Evolutionary conservation across 2,797 vertebrate genomes (phyloP).

Genomic region (Enteromius trimaculatus): DNA sequence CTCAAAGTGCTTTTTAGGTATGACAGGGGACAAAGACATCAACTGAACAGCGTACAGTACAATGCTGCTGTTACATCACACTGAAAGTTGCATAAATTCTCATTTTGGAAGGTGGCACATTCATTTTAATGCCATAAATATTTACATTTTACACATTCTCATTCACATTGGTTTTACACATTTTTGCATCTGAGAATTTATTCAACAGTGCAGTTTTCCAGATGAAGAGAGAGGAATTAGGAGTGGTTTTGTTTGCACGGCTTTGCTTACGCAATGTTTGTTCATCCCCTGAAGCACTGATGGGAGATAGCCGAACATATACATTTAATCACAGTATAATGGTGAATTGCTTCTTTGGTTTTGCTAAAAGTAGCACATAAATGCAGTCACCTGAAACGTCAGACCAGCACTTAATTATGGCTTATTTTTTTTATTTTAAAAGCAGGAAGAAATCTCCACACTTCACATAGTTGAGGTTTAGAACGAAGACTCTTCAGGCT

Average conservation of each 20-base stretch:
- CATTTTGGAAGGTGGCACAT: neutral
- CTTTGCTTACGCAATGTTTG: constrained; percentile 10
- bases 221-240: constrained; percentile 14
- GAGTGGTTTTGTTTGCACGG: neutral
- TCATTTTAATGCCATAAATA: neutral
- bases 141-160: neutral
- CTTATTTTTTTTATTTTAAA: constrained; percentile 12
- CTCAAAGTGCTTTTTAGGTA: constrained; percentile 33
- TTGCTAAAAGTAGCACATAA: neutral
- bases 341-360: neutral
- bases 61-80: constrained; percentile 8
- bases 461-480: neutral
- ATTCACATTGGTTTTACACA: neutral
- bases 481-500: neutral
- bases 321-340: constrained; percentile 39
- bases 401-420: constrained; percentile 22
- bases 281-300: neutral
- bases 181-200: neutral
- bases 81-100: constrained; percentile 13
- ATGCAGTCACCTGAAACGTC: neutral
- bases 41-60: neutral
- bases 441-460: neutral
- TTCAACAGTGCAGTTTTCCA: neutral
- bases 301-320: constrained; percentile 18
- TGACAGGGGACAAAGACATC: constrained; percentile 9